These are phyloP conservation scores for Gryllus longicercus DNA, from an alignment of 2,888 invertebrate genomes.

Conservation along the genomic window DNA sequence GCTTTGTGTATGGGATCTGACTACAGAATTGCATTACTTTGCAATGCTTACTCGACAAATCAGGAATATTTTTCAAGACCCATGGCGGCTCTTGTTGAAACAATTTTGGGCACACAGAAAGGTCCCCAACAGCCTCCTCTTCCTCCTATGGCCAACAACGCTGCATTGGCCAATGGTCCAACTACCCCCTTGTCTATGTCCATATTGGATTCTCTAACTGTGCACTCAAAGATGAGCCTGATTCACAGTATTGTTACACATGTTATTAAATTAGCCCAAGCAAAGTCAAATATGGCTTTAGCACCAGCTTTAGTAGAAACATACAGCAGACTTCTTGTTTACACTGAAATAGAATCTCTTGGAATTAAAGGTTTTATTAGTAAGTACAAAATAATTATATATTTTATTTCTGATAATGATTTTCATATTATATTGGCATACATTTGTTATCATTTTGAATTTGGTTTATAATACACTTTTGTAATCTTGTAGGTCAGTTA, in stretches of 20 bases:
- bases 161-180: conserved; percentile 56
- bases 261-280: conserved; percentile 85
- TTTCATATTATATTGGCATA: neutral
- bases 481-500: conserved; percentile 63
- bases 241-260: conserved; percentile 83
- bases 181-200: conserved; percentile 89
- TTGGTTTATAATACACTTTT: neutral
- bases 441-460: neutral
- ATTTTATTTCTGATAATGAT: neutral
- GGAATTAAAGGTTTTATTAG: conserved; percentile 96
- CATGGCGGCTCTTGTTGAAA: conserved; percentile 88
- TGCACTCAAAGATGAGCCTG: conserved; percentile 93
- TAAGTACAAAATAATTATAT: conserved; percentile 48
- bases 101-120: conserved; percentile 60
- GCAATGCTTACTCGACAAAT: conserved; percentile 94
- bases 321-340: conserved; percentile 86
- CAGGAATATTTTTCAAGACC: conserved; percentile 87
- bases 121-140: conserved; percentile 49
- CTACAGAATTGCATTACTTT: conserved; percentile 84
- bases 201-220: conserved; percentile 86
- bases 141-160: conserved; percentile 51
- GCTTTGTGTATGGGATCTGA: conserved; percentile 75
- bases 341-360: conserved; percentile 93
- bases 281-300: conserved; percentile 76
- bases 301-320: conserved; percentile 93